A percentile compares a stretch with the other conserved stretches of the same genome.
phyloP scores from a whole-genome alignment of 53 echinoderm and acorn worm species.

The Crossaster papposus region DNA sequence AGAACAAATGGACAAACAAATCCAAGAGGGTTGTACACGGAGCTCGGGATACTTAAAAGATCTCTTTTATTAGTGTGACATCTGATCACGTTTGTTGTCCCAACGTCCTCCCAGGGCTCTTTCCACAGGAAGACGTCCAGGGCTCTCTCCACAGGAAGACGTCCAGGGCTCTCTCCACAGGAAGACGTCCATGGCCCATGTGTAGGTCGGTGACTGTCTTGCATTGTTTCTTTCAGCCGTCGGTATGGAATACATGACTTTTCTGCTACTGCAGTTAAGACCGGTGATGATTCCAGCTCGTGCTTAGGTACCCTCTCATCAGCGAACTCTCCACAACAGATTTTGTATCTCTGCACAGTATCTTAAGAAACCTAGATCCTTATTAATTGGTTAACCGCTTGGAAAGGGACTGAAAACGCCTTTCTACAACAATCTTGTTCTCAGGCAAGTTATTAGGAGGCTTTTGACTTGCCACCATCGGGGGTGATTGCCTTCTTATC shows the following conservation, averaged over 20 bases:
- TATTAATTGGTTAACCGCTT: constrained; percentile 46
- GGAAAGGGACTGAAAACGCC: constrained; percentile 46
- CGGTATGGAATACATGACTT: constrained; percentile 44
- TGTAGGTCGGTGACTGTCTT: constrained; percentile 39
- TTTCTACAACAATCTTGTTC: constrained; percentile 57
- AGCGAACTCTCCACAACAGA: background rate
- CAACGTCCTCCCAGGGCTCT: constrained; percentile 53
- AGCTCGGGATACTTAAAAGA: no score
- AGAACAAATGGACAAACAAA: no score
- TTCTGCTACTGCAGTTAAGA: constrained; percentile 30
- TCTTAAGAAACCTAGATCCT: constrained; percentile 34
- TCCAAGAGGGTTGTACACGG: no score
- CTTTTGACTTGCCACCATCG: constrained; percentile 30
- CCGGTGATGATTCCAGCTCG: background rate
- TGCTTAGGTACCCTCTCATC: background rate
- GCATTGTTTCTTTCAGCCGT: constrained; percentile 26
- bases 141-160: constrained; percentile 41
- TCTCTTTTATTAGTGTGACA: no score
- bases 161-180: constrained; percentile 61
- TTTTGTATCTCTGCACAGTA: constrained; percentile 39
- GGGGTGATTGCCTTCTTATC: constrained; percentile 50
- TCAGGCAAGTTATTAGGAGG: constrained; percentile 38
- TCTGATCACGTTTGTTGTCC: constrained; percentile 27
- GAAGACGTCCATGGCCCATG: constrained; percentile 52
- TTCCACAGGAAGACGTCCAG: constrained; percentile 8